Evolutionary conservation across 2,888 invertebrate species (phyloP), one percentile per base, ranked within the genome.

Genomic region (Scelioninae gen. 1): DNA sequence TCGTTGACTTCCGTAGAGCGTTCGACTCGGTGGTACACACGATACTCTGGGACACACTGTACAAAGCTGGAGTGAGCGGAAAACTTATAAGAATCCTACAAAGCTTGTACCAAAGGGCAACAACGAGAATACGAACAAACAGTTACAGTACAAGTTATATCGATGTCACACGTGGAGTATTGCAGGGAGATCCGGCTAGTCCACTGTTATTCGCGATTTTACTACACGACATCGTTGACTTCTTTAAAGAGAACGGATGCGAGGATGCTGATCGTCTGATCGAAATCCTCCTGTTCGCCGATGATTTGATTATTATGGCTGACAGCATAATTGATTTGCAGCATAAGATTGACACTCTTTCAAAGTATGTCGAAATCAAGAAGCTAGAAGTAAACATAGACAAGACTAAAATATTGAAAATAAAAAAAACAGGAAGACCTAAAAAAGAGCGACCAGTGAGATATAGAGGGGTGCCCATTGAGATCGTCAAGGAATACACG

Each of bases 1-100:
- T 88, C 68, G 56, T 87, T 7, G 87, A 87, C 49, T 83, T 87
- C 13, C 45, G 72, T 7, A 23, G 71, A 40, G 84, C 78, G 0
- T 88, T 87, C 45, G 85, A 85, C 51, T 82, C 81, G 2, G 76
- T 34, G 34, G 34, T 34, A 8, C 43, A 43, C 43, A 43, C 13
- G 4, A 10, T 43, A 43, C 43, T n/a, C 11, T 43, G 43, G 31
- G 16, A 29, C 3, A 10, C 32, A 11, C 11, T 29, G 5, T 53
- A 10, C 34, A 34, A 34, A 34, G 34, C 34, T 8, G 75, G 84
- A 5, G 63, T 85, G 2, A 84, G 85, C 40, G 31, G 15, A 6
- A 56, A 71, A 63, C 63, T 86, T 2, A 80, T 86, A 9, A 63
- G 31, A 2, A 45, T 68, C 7, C 29, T 84, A 0, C 65, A 72